These are phyloP conservation scores for Festucalex cinctus DNA, from an alignment of 2,113 vertebrate species.

Conservation along the genomic window DNA sequence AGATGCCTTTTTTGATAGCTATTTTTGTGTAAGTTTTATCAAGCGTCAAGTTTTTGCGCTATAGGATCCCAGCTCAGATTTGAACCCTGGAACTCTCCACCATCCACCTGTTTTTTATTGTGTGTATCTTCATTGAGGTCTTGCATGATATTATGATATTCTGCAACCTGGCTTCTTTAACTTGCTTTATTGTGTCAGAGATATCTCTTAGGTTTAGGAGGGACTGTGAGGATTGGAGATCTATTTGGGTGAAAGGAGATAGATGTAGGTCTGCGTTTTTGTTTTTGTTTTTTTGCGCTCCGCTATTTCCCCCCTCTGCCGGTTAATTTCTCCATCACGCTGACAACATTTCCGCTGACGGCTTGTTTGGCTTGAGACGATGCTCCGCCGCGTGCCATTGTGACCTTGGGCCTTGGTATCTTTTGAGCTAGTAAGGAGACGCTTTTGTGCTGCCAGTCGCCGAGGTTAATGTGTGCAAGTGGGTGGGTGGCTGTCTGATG, in stretches of 20 bases:
- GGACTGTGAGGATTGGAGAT: constrained; percentile 69
- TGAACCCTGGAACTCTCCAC: neutral
- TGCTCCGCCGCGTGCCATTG: constrained; percentile 76
- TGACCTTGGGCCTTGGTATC: constrained; percentile 89
- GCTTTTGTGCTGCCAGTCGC: constrained; percentile 91
- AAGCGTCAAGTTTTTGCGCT: too few species aligned
- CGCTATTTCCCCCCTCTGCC: constrained; percentile 89
- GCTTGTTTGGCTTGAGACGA: constrained; percentile 89
- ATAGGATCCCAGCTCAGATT: too few species aligned
- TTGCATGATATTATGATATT: too few species aligned
- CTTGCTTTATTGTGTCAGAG: constrained; percentile 64
- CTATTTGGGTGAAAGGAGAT: constrained; percentile 77
- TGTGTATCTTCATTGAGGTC: too few species aligned
- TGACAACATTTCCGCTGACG: constrained; percentile 95
- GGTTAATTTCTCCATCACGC: constrained; percentile 89
- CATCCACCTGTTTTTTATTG: too few species aligned
- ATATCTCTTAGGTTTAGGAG: constrained; percentile 62
- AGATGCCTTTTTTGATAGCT: too few species aligned
- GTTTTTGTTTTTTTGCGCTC: neutral
- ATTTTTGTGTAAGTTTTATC: too few species aligned
- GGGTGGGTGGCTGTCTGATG: constrained; percentile 17
- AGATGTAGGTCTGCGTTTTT: constrained; percentile 73
- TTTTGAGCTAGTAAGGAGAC: constrained; percentile 70
- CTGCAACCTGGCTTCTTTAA: neutral
- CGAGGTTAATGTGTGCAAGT: constrained; percentile 80